Percentiles rank a stretch among this genome's conserved stretches.
Conservation (phyloP, 2,888 invertebrate genomes). For the Cataglyphis rosenhaueri region DNA sequence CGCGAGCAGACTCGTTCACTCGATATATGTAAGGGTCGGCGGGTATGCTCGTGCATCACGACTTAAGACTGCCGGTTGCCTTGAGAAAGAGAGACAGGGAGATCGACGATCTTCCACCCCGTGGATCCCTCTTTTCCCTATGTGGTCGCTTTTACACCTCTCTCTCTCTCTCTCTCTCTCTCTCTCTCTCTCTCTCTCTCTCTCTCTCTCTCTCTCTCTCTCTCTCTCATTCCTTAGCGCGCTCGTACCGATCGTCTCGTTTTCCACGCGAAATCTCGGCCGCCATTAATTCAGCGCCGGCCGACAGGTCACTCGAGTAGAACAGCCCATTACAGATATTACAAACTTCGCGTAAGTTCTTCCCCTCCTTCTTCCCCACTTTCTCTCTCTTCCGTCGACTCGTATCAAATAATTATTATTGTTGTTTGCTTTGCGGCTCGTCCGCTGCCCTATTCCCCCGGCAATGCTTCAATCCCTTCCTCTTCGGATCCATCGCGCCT, state of each 20-base stretch:
- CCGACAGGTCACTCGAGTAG: slow-evolving; percentile 85
- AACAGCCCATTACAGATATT: slow-evolving; percentile 85
- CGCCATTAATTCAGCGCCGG: slow-evolving; percentile 84
- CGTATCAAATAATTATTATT: slow-evolving; percentile 85
- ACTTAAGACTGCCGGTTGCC: slow-evolving; percentile 58
- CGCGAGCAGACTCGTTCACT: neutral
- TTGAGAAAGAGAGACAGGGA: slow-evolving; percentile 38
- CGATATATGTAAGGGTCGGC: slow-evolving; percentile 20
- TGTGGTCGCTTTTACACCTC: slow-evolving; percentile 34
- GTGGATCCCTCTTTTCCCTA: slow-evolving; percentile 33
- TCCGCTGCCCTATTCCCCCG: slow-evolving; percentile 51
- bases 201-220: slow-evolving; percentile 27
- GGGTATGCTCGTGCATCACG: slow-evolving; percentile 70
- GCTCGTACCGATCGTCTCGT: slow-evolving; percentile 67
- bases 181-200: slow-evolving; percentile 44
- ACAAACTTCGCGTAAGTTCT: slow-evolving; percentile 73
- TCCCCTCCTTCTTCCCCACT: neutral
- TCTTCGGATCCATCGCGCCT: slow-evolving; percentile 36
- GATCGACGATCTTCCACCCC: slow-evolving; percentile 41
- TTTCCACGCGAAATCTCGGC: slow-evolving; percentile 84
- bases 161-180: slow-evolving; percentile 46
- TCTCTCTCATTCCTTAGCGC: slow-evolving; percentile 18
- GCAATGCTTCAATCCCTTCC: slow-evolving; percentile 32
- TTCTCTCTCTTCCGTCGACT: slow-evolving; percentile 48
- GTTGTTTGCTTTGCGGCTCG: slow-evolving; percentile 84